Evolutionary conservation across 2,797 vertebrate species (phyloP).

Genomic region (Eulemur rubriventer): DNA sequence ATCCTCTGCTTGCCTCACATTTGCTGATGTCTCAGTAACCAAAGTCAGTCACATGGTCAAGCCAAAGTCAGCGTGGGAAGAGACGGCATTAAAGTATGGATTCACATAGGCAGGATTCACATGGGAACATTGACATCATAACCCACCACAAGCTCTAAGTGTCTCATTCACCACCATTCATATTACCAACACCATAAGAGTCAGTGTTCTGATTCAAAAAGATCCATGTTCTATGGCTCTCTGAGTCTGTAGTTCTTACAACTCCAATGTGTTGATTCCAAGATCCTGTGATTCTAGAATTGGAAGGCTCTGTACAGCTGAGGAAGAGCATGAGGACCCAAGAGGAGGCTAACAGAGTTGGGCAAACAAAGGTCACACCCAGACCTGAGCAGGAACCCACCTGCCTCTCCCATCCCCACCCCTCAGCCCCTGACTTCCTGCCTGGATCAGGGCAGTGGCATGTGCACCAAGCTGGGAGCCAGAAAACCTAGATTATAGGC

Average conservation of each 20-base stretch:
- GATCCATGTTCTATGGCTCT: background rate
- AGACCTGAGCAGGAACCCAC: background rate
- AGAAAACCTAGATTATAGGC: background rate
- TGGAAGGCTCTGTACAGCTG: background rate
- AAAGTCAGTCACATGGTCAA: background rate
- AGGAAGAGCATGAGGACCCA: background rate
- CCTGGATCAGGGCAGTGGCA: background rate
- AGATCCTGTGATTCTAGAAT: constrained; percentile 19
- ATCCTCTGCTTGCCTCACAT: background rate
- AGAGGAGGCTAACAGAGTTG: background rate
- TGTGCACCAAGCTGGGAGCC: background rate
- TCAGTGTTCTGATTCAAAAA: background rate
- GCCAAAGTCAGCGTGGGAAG: background rate
- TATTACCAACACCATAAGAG: background rate
- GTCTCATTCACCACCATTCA: background rate
- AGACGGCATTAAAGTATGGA: background rate
- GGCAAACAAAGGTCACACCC: background rate
- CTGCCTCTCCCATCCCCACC: background rate
- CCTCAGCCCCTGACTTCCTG: background rate
- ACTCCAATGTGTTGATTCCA: constrained; percentile 2
- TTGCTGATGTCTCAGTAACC: background rate
- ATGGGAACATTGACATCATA: background rate
- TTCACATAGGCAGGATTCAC: background rate
- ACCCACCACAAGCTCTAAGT: background rate
- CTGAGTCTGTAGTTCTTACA: background rate